Conservation (phyloP, 2,797 vertebrate genomes). For the Catharus ustulatus region DNA sequence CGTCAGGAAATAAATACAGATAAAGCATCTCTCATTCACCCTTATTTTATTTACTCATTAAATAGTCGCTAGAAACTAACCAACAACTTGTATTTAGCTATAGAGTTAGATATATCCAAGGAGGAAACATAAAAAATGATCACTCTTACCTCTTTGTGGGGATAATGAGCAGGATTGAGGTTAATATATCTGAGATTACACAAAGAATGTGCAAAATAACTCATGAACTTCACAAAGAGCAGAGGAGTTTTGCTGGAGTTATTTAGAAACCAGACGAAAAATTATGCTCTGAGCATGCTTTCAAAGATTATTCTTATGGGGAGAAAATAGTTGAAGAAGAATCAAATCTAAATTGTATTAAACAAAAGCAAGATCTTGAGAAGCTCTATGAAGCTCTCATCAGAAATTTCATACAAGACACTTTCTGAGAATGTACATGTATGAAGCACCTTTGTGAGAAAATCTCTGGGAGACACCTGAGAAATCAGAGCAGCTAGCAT, state of each 20-base stretch:
- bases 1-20: constrained; percentile 45
- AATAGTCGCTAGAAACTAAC: constrained; percentile 2
- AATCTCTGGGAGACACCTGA: background rate
- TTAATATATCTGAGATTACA: background rate
- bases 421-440: background rate
- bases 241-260: background rate
- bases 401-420: background rate
- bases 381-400: background rate
- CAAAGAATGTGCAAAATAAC: background rate
- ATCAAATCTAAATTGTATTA: background rate
- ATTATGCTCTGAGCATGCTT: background rate
- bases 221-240: background rate
- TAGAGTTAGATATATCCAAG: background rate
- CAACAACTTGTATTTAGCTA: background rate
- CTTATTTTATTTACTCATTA: constrained; percentile 15
- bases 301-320: background rate
- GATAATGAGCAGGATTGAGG: background rate
- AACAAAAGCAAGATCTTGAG: background rate
- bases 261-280: background rate
- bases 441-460: background rate
- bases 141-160: background rate
- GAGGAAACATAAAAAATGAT: background rate
- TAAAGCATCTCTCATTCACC: background rate
- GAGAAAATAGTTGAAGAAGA: background rate
- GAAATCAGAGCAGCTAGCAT: background rate